Evolutionary conservation across 2,113 vertebrate species (phyloP), one percentile per base, ranked within the genome.

Genomic region (Tachysurus fulvidraco): DNA sequence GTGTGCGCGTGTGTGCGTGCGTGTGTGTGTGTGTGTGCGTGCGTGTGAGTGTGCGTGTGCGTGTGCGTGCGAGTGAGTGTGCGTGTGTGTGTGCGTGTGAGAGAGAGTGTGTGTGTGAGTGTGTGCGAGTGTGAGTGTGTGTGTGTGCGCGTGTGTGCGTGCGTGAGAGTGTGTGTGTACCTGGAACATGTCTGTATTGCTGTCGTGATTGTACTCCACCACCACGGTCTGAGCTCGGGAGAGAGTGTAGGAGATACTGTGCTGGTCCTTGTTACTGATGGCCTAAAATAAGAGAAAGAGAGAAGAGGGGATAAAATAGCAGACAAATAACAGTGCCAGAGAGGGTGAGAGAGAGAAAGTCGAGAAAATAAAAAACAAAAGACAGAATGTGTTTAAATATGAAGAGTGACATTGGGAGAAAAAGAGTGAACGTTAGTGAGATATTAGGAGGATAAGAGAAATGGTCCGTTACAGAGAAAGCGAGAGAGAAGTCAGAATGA

Each of bases 211-310:
- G 91, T 99, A 99, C 94, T 99, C 98, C 91, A 99, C 98, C 93
- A 99, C 98, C 89, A 99, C 98, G 4, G 98, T 99, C 93, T 99
- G 98, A 67, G 93, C 97, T 91, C 98, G 96, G 90, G 98, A 99
- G 91, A 99, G 94, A 41, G 98, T 99, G 76, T 97, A 99, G 4
- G 98, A 99, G 95, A 99, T 98, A 93, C 98, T 99, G 94, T 99
- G 98, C 95, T 98, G 98, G 95, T 99, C 98, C 94, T 99, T 99
- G 94, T 99, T 99, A 93, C 98, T 99, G 95, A 99, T 99, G 94
- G 98, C 98, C 98, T 97, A 65, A 0, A 78, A 30, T 52, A 79
- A 76, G n/a, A 9, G 21, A 83, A 25, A 81, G 21, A 64, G 4
- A 8, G 80, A 85, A 8, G 74, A 84, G 57, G 21, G 52, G 7